Base-by-base conservation (phyloP, 2,888 invertebrate species). In the Sicus ferrugineus region DNA sequence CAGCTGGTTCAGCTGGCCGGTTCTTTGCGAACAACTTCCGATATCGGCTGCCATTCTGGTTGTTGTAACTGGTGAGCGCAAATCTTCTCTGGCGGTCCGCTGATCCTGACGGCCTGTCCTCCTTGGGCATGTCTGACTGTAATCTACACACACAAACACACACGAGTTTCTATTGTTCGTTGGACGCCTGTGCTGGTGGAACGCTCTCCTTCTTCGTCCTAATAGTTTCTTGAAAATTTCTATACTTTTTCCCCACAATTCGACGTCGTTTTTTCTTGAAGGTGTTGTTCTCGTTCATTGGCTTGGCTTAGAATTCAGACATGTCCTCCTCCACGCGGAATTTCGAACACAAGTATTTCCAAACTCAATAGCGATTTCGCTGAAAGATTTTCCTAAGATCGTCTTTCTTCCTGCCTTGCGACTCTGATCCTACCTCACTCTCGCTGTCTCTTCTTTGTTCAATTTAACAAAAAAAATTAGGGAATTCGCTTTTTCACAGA, bases 261-360 rank as follows among this genome's bases (percentile, higher is more conserved):
- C 74, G 74, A 64, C 70, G 69, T 67, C 74, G 73, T 72, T 72
- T 73, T 69, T 68, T 75, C 69, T 74, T 75, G 62, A 68, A 76
- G 52, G 54, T 70, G 21, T 31, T 75, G 66, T 71, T 68, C 54
- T 70, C 68, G 72, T 72, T 64, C 75, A 76, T 76, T 76, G 72
- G 71, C 70, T 75, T 71, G 34, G 34, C 67, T 73, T 67, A 52
- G 11, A 66, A 58, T 69, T 69, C 31, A 31, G 73, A 72, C 70
- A 71, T 71, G 67, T 48, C 69, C 16, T 28, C 58, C 65, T 7
- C 61, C 59, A 31, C 48, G 59, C 58, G 50, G 48, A 38, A 48
- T 54, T 38, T 52, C 38, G 38, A 65, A 34, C 54, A 26, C 11
- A 50, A 64, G n/a, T 30, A 19, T 50, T 34, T 52, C 21, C 9